Conservation (phyloP, 1,140 invertebrate genomes). For the Pseudomyrmex flavicornis region DNA sequence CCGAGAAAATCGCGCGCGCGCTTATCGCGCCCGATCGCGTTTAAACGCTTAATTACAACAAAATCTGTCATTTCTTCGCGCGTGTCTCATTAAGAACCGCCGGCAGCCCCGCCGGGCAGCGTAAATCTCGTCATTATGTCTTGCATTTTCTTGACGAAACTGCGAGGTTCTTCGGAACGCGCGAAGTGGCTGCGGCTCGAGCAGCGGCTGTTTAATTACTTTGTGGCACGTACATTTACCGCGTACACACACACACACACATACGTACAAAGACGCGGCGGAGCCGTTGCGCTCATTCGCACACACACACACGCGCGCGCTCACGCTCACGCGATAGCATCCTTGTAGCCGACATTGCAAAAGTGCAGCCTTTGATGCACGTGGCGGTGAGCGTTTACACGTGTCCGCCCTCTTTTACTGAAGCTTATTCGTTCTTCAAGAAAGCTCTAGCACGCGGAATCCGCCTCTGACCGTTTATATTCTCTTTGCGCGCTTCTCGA, state of each 20-base stretch:
- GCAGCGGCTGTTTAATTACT: conserved; percentile 73
- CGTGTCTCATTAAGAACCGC: conserved; percentile 51
- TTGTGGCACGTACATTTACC: conserved; percentile 54
- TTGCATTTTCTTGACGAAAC: conserved; percentile 64
- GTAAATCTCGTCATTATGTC: conserved; percentile 58
- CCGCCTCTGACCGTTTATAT: conserved; percentile 38
- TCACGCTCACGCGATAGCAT: not conserved
- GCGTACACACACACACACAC: not conserved
- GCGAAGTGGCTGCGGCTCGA: conserved; percentile 66
- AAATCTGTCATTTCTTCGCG: conserved; percentile 56
- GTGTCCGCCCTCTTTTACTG: conserved; percentile 59
- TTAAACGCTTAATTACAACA: conserved; percentile 51
- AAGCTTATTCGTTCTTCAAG: conserved; percentile 35
- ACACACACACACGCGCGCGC: not conserved
- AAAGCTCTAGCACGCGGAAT: conserved; percentile 46
- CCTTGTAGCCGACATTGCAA: conserved; percentile 40
- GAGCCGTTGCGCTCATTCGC: too few relatives aligned
- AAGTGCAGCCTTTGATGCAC: conserved; percentile 48
- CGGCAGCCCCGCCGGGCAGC: conserved; percentile 34
- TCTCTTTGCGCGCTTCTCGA: not conserved
- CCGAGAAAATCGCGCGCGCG: conserved; percentile 5
- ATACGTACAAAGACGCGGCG: not conserved
- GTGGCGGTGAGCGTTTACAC: conserved; percentile 57
- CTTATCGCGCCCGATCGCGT: conserved; percentile 49
- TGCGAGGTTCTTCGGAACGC: conserved; percentile 43